Evolutionary conservation across 1,140 invertebrate genomes (phyloP).

Genomic region (Trichoplusia ni): DNA sequence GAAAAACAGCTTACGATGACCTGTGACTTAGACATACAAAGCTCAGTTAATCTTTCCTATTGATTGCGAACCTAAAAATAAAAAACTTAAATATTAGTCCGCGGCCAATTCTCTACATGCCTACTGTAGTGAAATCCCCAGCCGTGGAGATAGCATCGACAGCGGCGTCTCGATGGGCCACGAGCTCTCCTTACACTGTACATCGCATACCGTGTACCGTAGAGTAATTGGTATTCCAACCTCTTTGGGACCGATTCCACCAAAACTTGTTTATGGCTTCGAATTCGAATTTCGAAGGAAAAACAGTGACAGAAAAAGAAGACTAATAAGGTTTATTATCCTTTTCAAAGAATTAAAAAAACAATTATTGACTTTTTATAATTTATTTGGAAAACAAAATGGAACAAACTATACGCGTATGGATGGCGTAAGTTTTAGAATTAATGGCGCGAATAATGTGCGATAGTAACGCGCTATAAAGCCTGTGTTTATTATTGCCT

Average conservation of each 20-base stretch:
- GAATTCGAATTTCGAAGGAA: neutral
- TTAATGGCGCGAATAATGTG: no score
- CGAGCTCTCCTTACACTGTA: constrained; percentile 51
- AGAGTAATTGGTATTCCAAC: constrained; percentile 33
- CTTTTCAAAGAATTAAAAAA: no score
- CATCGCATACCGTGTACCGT: constrained; percentile 30
- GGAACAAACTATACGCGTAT: no score
- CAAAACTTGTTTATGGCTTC: neutral
- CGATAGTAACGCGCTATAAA: no score
- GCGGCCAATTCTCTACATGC: neutral
- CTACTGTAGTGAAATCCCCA: constrained; percentile 48
- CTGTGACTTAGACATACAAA: no score
- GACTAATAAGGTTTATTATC: no score
- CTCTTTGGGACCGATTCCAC: neutral
- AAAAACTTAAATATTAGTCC: neutral
- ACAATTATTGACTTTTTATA: no score
- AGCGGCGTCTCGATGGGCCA: constrained; percentile 50
- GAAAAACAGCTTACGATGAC: no score
- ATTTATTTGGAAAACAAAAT: no score
- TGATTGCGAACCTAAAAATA: neutral
- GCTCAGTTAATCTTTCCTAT: neutral
- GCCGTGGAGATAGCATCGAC: constrained; percentile 56
- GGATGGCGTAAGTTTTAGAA: no score
- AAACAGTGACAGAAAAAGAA: neutral
- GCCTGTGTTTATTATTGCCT: no score